These are phyloP conservation scores for Echinops telfairi DNA, from an alignment of 2,113 vertebrate genomes.

Conservation along the genomic window DNA sequence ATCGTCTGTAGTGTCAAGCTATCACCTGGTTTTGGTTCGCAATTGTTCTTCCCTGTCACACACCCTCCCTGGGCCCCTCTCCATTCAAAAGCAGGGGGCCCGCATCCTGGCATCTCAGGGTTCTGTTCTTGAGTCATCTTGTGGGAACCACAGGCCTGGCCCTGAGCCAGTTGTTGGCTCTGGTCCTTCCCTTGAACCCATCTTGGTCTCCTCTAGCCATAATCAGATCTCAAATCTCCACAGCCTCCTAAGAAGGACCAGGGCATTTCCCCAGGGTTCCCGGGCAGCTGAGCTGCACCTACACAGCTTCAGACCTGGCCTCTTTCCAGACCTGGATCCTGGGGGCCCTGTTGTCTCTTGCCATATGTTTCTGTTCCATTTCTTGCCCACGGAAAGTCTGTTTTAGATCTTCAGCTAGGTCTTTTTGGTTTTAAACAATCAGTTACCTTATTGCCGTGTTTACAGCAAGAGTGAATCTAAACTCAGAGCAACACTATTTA, in stretches of 20 bases:
- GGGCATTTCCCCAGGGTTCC: fast-evolving
- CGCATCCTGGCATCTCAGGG: neutral
- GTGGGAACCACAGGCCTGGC: neutral
- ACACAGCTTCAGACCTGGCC: neutral
- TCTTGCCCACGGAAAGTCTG: neutral
- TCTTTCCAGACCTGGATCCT: fast-evolving
- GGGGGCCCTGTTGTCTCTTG: neutral
- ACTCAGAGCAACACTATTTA: neutral
- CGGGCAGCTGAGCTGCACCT: fast-evolving
- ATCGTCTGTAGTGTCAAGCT: neutral
- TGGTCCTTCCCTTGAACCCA: neutral
- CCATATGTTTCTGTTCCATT: neutral
- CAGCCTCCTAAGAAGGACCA: neutral
- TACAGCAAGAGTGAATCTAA: neutral
- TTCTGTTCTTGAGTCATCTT: fast-evolving
- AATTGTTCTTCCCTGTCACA: neutral
- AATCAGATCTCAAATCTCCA: neutral
- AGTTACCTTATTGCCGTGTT: neutral
- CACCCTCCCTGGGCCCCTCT: neutral
- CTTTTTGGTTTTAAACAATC: neutral
- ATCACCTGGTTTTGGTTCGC: neutral
- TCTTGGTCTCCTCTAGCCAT: neutral
- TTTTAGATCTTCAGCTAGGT: neutral
- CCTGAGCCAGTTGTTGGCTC: neutral
- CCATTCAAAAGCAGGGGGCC: neutral